Evolutionary conservation across 1,140 invertebrate species (phyloP).

Genomic region (Armadillidium nasatum): DNA sequence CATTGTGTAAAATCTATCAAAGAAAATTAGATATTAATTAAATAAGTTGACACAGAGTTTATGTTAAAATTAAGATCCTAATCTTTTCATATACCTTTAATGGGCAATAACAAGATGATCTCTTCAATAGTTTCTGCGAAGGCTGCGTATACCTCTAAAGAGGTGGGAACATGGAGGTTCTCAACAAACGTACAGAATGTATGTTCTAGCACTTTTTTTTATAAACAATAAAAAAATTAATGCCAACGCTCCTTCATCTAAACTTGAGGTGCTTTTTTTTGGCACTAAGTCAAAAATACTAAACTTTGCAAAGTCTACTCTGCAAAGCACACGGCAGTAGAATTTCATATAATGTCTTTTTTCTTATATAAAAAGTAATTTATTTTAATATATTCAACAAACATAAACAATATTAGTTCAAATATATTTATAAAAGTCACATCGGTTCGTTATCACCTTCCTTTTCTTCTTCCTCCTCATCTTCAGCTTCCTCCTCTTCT

Average conservation of each 20-base stretch:
- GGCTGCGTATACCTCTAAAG: neutral
- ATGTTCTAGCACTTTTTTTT: neutral
- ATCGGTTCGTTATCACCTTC: constrained; percentile 42
- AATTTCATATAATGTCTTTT: constrained; percentile 6
- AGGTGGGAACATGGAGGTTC: neutral
- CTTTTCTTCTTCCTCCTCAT: constrained; percentile 34
- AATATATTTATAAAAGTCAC: constrained; percentile 29
- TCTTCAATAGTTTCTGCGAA: neutral
- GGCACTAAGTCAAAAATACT: neutral
- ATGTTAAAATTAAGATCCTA: neutral
- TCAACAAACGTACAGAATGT: neutral
- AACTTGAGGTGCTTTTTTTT: neutral
- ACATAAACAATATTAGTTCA: neutral
- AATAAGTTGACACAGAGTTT: neutral
- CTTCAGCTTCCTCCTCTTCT: constrained; percentile 38
- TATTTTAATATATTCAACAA: constrained; percentile 7
- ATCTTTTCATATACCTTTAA: neutral
- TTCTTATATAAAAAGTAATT: constrained; percentile 1
- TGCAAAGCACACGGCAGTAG: neutral
- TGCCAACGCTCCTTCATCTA: neutral
- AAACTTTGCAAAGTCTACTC: neutral
- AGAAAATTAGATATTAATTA: neutral
- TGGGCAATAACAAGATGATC: neutral
- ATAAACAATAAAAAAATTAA: neutral
- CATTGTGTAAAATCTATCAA: neutral